Base-by-base conservation (phyloP, 2,113 vertebrate species). In the Rafetus swinhoei region DNA sequence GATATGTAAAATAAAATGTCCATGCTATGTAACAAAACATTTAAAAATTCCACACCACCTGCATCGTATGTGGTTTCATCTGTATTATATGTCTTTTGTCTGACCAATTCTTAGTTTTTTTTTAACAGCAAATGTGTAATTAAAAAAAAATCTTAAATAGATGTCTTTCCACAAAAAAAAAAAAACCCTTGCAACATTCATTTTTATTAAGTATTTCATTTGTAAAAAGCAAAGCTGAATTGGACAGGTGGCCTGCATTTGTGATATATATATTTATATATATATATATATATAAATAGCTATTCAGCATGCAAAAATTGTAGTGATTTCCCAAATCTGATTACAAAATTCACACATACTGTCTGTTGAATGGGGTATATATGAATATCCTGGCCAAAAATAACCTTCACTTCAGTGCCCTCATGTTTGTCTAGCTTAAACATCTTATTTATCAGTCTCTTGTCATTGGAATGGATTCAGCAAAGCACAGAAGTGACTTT, bases 211-310 rank as follows among this genome's bases (percentile, higher is more conserved):
- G 96, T 97, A 98, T 96, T 97, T 98, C 95, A 94, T 94, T 97
- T 12, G 72, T 96, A 96, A 97, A 97, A 98, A 98, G 98, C 98
- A 97, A 98, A 98, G 98, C 98, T 98, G 98, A 97, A 97, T 86
- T 97, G 96, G 96, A 98, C 96, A 98, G 86, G 98, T 98, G 98
- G 98, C 98, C 98, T 97, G 98, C 98, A 95, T 98, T 98, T 98
- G 98, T 98, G 98, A 98, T 96, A 98, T 89, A 98, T 96, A 98
- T 96, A 96, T 95, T 89, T 96, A 85, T 94, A 97, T 95, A 97
- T 98, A 98, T 95, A 97, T 90, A 97, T 97, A 98, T 97, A 98
- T 98, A 98, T 98, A 98, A 98, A 98, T 98, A 98, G 97, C 97
- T 98, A 98, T 98, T 98, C 88, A 86, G 98, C 98, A 98, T 98